Percentiles rank a stretch among this genome's conserved stretches.
These are phyloP conservation scores for Cyrtorhinus lividipennis DNA, from an alignment of 1,140 invertebrate genomes.

Conservation along the genomic window DNA sequence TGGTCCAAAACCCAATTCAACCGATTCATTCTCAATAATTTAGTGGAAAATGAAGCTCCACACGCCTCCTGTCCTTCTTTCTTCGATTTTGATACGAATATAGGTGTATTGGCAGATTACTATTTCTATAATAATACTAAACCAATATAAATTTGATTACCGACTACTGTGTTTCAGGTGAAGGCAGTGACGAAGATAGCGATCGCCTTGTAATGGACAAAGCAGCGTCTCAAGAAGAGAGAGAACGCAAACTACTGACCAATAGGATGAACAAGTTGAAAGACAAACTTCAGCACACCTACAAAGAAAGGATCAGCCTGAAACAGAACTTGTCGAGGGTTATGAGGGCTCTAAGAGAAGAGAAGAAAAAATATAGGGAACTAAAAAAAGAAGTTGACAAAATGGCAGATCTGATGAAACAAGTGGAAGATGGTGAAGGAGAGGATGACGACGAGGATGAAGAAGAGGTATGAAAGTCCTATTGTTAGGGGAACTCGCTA, in stretches of 20 bases:
- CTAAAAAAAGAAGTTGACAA: constrained; percentile 76
- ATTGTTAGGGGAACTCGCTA: too few species aligned
- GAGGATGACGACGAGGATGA: constrained; percentile 40
- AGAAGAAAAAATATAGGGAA: constrained; percentile 31
- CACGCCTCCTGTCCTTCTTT: too few species aligned
- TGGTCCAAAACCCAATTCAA: too few species aligned
- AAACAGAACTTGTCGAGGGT: constrained; percentile 67
- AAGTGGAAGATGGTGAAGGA: constrained; percentile 49
- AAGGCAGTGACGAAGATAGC: constrained; percentile 40
- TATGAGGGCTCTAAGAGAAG: constrained; percentile 47
- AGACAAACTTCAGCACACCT: constrained; percentile 58
- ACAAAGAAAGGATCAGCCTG: constrained; percentile 58
- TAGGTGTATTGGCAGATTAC: too few species aligned
- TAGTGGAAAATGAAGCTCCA: too few species aligned
- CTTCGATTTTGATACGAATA: too few species aligned
- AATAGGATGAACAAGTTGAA: constrained; percentile 64
- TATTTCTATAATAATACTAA: too few species aligned
- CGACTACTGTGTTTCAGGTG: too few species aligned
- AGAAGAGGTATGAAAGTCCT: constrained; percentile 39
- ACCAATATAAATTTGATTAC: too few species aligned
- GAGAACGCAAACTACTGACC: constrained; percentile 56
- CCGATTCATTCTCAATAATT: too few species aligned
- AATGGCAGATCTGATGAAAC: constrained; percentile 71
- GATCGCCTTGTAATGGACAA: constrained; percentile 57
- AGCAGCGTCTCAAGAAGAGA: constrained; percentile 42